phyloP scores from a whole-genome alignment of 1,140 invertebrate genomes.

The Apolygus lucorum region DNA sequence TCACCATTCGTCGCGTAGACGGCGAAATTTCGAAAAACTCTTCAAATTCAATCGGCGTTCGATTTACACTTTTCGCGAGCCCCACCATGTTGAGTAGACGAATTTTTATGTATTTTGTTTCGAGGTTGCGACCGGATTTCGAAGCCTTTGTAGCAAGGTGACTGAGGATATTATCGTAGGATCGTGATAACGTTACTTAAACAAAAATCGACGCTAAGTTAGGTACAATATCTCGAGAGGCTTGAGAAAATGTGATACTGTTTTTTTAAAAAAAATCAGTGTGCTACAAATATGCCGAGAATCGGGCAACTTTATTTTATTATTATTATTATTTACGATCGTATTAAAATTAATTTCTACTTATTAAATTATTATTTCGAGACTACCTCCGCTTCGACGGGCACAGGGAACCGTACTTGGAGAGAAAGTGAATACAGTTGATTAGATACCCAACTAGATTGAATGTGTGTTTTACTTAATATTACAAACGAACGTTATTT shows the following conservation, averaged over 20 bases:
- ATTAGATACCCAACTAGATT: not conserved
- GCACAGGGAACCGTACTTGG: not conserved
- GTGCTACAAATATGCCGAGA: slow-evolving; percentile 1
- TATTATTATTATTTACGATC: not conserved
- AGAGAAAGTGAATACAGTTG: not conserved
- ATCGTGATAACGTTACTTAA: no score
- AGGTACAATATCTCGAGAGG: no score
- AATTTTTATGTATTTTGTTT: not conserved
- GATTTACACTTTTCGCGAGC: no score
- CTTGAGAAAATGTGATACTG: not conserved
- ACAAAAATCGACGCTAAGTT: no score
- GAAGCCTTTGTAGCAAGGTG: not conserved
- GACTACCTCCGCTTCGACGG: not conserved
- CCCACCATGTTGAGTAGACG: no score
- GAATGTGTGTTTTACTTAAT: not conserved
- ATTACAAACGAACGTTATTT: not conserved
- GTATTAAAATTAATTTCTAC: not conserved
- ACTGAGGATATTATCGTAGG: not conserved
- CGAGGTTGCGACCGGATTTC: not conserved
- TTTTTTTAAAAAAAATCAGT: not conserved
- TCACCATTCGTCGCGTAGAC: no score
- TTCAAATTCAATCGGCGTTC: no score
- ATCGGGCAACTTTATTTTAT: not conserved
- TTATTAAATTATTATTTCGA: not conserved
- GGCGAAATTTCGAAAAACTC: no score